These are phyloP conservation scores for Cladopsammia gracilis DNA, from an alignment of 64 coral and sea anemone species.

Conservation along the genomic window DNA sequence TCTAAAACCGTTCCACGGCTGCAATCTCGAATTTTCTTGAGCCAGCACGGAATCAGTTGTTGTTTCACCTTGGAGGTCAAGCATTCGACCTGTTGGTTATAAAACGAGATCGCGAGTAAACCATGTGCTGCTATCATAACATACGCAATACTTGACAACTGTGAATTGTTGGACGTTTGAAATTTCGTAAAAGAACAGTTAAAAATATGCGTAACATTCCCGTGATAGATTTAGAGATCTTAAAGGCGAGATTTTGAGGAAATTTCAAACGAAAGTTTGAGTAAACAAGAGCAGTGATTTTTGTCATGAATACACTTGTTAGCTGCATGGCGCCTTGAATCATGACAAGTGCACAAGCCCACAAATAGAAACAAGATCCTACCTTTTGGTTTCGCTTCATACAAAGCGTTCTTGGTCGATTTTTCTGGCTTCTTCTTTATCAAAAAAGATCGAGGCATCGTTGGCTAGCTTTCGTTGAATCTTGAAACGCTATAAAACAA, in stretches of 20 bases:
- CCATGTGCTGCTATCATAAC: neutral
- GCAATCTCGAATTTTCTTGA: slow-evolving; percentile 19
- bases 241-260: neutral
- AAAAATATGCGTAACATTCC: neutral
- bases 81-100: slow-evolving; percentile 3
- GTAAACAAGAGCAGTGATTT: neutral
- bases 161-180: neutral
- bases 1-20: slow-evolving; percentile 58
- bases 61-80: slow-evolving; percentile 46
- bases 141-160: neutral
- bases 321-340: neutral
- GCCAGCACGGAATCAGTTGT: neutral
- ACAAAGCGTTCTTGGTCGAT: neutral
- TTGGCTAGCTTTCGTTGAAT: neutral
- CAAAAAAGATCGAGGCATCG: slow-evolving; percentile 83
- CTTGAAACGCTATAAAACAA: neutral
- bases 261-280: neutral
- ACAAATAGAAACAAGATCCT: slow-evolving; percentile 9
- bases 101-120: slow-evolving; percentile 28
- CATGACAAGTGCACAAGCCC: slow-evolving; percentile 80
- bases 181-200: neutral
- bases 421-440: slow-evolving; percentile 73
- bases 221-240: neutral
- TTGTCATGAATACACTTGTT: slow-evolving; percentile 70
- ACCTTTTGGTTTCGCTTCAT: slow-evolving; percentile 19